phyloP scores from a whole-genome alignment of 2,888 invertebrate genomes.

The Aphodius sticticus region DNA sequence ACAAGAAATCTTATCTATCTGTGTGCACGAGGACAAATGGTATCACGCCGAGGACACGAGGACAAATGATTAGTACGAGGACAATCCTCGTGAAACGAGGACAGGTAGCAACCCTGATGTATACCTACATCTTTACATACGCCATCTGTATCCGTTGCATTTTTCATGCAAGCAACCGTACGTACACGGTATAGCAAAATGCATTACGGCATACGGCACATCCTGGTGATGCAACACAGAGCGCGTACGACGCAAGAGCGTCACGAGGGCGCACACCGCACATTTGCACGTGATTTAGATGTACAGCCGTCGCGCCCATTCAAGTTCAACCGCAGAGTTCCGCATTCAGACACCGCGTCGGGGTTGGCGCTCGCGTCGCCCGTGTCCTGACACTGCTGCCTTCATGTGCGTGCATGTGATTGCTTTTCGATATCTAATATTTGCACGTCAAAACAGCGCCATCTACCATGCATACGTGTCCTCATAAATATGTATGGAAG shows the following conservation, averaged over 20 bases:
- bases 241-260: not conserved
- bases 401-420: not conserved
- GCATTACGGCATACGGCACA: too few relatives aligned
- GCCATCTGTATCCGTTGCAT: not conserved
- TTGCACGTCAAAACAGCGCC: not conserved
- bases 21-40: too few relatives aligned
- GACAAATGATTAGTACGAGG: too few relatives aligned
- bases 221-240: too few relatives aligned
- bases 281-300: slow-evolving; percentile 4
- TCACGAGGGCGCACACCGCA: not conserved
- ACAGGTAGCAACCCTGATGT: too few relatives aligned
- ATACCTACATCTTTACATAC: too few relatives aligned
- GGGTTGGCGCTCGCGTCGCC: not conserved
- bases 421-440: not conserved
- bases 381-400: not conserved
- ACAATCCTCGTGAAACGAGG: too few relatives aligned
- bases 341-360: not conserved
- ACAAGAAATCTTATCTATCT: too few relatives aligned
- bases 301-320: not conserved
- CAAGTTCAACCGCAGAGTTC: not conserved
- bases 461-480: not conserved
- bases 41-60: too few relatives aligned
- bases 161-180: not conserved
- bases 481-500: not conserved
- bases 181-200: too few relatives aligned